These are phyloP conservation scores for Pammene aurita DNA, from an alignment of 2,888 invertebrate genomes.

Conservation along the genomic window DNA sequence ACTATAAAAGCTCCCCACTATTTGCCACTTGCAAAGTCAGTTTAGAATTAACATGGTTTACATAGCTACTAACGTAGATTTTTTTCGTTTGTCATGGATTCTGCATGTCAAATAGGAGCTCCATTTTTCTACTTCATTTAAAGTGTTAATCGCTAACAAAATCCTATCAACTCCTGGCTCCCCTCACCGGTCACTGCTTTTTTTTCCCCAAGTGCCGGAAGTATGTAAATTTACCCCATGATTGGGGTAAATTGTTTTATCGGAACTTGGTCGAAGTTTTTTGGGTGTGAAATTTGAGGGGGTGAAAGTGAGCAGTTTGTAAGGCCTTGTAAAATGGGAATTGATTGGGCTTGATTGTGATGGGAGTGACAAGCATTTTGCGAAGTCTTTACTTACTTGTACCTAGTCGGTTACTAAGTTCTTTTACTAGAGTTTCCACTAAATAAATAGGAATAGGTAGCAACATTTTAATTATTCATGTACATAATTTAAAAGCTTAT, in stretches of 20 bases:
- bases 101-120: neutral
- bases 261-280: constrained; percentile 42
- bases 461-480: too few species aligned
- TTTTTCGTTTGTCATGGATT: neutral
- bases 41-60: too few species aligned
- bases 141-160: constrained; percentile 31
- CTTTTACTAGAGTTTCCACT: too few species aligned
- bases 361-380: neutral
- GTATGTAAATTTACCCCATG: constrained; percentile 49
- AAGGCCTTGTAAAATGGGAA: constrained; percentile 4
- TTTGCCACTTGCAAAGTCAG: too few species aligned
- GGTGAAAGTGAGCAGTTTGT: constrained; percentile 18
- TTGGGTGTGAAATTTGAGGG: constrained; percentile 39
- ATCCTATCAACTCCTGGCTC: constrained; percentile 30
- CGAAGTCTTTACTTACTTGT: neutral
- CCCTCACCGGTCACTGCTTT: constrained; percentile 16
- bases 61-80: too few species aligned
- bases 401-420: too few species aligned
- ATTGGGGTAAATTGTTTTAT: constrained; percentile 48
- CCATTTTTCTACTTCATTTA: neutral
- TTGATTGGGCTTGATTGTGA: constrained; percentile 12
- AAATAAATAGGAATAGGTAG: too few species aligned
- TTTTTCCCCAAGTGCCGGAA: constrained; percentile 38
- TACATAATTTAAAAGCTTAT: too few species aligned
- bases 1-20: too few species aligned